phyloP scores from a whole-genome alignment of 2,888 invertebrate species.

The Petrolisthes cinctipes region DNA sequence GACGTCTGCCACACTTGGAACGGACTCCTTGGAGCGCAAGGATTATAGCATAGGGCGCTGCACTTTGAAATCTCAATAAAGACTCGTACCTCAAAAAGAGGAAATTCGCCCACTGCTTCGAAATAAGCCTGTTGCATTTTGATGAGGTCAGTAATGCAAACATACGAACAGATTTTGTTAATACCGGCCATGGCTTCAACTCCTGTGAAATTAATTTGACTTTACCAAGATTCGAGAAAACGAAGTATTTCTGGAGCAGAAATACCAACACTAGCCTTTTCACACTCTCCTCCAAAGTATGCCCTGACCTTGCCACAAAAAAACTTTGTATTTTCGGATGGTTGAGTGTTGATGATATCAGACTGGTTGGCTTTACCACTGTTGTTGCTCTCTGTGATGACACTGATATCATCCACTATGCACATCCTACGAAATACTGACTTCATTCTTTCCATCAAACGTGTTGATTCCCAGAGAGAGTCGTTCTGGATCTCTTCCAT shows the following conservation, averaged over 20 bases:
- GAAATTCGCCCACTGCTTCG: no score
- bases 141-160: no score
- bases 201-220: no score
- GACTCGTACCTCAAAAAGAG: no score
- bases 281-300: not conserved
- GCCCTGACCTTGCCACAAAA: not conserved
- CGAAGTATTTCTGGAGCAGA: not conserved
- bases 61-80: no score
- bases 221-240: not conserved
- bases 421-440: conserved; percentile 2
- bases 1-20: no score
- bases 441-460: not conserved
- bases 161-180: no score
- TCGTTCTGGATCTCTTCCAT: conserved; percentile 4
- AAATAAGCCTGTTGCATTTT: no score
- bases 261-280: not conserved
- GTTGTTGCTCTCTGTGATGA: no score
- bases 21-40: no score
- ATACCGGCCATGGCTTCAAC: no score
- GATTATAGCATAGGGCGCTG: no score
- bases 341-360: not conserved
- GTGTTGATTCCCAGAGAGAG: not conserved
- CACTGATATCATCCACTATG: not conserved
- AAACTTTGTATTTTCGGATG: not conserved
- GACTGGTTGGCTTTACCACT: not conserved